phyloP scores from a whole-genome alignment of 2,888 invertebrate genomes.

The Tetanocera ferruginea region DNA sequence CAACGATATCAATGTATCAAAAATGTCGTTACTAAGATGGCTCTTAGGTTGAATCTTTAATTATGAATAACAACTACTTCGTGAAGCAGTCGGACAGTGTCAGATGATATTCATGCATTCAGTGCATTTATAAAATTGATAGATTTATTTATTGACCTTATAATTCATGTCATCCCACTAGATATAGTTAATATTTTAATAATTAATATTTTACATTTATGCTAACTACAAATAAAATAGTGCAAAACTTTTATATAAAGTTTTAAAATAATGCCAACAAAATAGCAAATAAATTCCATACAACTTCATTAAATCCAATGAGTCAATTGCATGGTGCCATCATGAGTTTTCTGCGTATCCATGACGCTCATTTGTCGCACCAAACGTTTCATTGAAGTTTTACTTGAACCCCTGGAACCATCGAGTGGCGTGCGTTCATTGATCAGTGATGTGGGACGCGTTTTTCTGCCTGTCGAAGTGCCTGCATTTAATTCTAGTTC shows the following conservation, averaged over 20 bases:
- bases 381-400: conserved; percentile 78
- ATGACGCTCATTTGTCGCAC: conserved; percentile 84
- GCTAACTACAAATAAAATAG: not conserved
- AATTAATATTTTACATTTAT: not conserved
- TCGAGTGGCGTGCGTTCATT: conserved; percentile 71
- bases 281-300: not conserved
- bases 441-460: conserved; percentile 52
- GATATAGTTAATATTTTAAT: not conserved
- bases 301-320: conserved; percentile 81
- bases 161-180: not conserved
- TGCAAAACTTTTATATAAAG: not conserved
- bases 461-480: conserved; percentile 46
- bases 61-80: too few species aligned
- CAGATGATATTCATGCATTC: conserved; percentile 7
- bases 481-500: conserved; percentile 60
- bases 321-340: conserved; percentile 87
- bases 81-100: not conserved
- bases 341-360: conserved; percentile 84
- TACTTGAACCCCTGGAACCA: conserved; percentile 55
- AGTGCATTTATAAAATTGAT: conserved; percentile 20
- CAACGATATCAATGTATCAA: too few species aligned
- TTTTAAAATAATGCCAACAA: not conserved
- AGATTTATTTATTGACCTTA: conserved; percentile 11
- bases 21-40: too few species aligned
- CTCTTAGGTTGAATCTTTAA: too few species aligned